Conservation (phyloP, 1,140 invertebrate species). For the Drosophila sp. region DNA sequence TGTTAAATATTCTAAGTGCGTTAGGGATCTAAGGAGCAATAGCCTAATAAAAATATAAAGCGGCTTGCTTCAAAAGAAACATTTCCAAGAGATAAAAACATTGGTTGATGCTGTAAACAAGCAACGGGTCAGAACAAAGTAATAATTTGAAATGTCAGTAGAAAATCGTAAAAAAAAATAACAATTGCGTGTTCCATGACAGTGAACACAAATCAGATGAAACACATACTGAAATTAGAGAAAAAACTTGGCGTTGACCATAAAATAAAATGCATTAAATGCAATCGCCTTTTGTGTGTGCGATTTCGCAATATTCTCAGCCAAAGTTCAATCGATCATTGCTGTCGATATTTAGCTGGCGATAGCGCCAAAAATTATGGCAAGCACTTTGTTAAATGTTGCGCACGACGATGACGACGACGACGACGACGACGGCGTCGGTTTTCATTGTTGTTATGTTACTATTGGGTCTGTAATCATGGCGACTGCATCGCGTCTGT, state of each 20-base stretch:
- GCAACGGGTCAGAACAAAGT: constrained; percentile 22
- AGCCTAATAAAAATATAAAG: constrained; percentile 6
- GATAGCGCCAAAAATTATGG: constrained; percentile 81
- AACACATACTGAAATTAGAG: constrained; percentile 11
- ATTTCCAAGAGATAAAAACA: not conserved
- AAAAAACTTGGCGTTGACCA: constrained; percentile 49
- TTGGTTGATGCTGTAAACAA: not conserved
- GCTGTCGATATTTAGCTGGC: constrained; percentile 75
- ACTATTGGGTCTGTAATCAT: constrained; percentile 39
- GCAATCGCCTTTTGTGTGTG: constrained; percentile 70
- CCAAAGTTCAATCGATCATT: constrained; percentile 82
- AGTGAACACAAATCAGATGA: constrained; percentile 44
- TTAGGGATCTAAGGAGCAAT: not conserved
- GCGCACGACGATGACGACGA: constrained; percentile 30
- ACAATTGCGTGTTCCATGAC: constrained; percentile 45
- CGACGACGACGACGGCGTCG: constrained; percentile 28
- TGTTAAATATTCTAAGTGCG: not conserved
- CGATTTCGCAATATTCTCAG: constrained; percentile 48
- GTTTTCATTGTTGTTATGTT: constrained; percentile 48
- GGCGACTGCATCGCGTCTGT: constrained; percentile 67
- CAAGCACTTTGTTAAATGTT: constrained; percentile 81
- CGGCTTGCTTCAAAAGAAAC: constrained; percentile 9
- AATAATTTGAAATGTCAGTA: constrained; percentile 7
- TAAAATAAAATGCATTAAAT: constrained; percentile 66
- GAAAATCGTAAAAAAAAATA: constrained; percentile 35